Percentiles rank a stretch among this genome's conserved stretches.
phyloP scores from a whole-genome alignment of 92 coral and sea anemone genomes.

The Epizoanthus scotinus region DNA sequence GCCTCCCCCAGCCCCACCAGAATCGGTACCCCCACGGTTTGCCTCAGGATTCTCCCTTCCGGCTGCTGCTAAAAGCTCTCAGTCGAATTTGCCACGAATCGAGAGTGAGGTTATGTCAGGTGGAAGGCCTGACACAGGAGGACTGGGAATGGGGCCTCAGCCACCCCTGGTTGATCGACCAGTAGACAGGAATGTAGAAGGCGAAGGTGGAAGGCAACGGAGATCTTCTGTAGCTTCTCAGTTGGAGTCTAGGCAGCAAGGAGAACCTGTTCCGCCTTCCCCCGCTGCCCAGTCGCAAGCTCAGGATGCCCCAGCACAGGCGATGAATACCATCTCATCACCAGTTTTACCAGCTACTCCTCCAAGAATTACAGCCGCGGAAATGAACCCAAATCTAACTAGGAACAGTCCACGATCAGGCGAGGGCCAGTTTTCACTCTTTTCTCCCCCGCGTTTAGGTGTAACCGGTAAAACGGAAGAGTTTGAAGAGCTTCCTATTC shows the following conservation, averaged over 20 bases:
- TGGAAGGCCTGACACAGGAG: background rate
- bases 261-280: background rate
- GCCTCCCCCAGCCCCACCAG: conserved; percentile 93
- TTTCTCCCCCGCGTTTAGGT: conserved; percentile 26
- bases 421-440: conserved; percentile 1
- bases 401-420: background rate
- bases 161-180: background rate
- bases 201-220: background rate
- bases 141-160: background rate
- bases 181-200: background rate
- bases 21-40: conserved; percentile 42
- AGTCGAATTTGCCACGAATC: conserved; percentile 1
- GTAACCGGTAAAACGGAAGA: conserved; percentile 37
- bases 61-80: background rate
- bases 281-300: background rate
- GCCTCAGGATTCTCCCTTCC: background rate
- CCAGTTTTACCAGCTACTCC: background rate
- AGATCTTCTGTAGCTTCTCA: too few relatives aligned
- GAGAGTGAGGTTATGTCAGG: background rate
- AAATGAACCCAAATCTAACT: background rate
- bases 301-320: background rate
- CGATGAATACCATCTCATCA: background rate
- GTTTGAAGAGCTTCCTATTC: conserved; percentile 69
- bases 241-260: background rate
- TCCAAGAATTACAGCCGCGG: background rate